A percentile compares a stretch with the other conserved stretches of the same genome.
phyloP scores from a whole-genome alignment of 2,113 vertebrate species.

The Malurus cyaneus region DNA sequence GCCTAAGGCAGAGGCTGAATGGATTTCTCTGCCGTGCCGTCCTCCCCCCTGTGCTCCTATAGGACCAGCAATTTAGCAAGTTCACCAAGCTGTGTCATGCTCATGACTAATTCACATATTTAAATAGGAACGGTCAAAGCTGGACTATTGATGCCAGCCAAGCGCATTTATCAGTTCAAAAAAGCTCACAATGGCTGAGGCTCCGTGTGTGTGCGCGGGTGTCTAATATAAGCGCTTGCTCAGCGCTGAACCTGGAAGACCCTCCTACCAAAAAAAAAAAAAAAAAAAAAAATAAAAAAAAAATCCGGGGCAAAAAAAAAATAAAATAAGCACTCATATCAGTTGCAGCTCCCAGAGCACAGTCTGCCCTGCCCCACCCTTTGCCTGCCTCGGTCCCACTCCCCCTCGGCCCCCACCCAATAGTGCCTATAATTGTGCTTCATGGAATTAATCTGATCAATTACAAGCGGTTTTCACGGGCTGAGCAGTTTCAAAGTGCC shows the following conservation, averaged over 20 bases:
- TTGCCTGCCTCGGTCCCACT: background rate
- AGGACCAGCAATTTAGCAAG: constrained; percentile 81
- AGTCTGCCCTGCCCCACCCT: background rate
- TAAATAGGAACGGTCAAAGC: constrained; percentile 86
- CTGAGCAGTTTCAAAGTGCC: constrained; percentile 89
- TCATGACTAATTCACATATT: constrained; percentile 93
- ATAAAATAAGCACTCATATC: constrained; percentile 29
- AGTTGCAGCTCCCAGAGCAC: background rate
- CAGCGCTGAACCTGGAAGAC: constrained; percentile 21
- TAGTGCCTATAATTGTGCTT: constrained; percentile 62
- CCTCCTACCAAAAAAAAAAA: background rate
- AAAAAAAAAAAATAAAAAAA: background rate
- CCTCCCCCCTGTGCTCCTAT: constrained; percentile 63
- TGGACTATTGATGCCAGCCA: constrained; percentile 86
- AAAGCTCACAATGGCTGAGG: constrained; percentile 83
- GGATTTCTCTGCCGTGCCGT: constrained; percentile 48
- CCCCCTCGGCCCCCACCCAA: background rate
- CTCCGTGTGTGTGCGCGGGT: constrained; percentile 36
- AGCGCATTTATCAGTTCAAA: constrained; percentile 88
- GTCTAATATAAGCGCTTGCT: constrained; percentile 65
- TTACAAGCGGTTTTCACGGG: constrained; percentile 84
- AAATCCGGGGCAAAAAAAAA: background rate
- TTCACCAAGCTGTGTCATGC: constrained; percentile 85
- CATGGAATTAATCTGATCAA: constrained; percentile 79
- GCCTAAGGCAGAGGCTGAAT: constrained; percentile 70